A percentile compares a stretch with the other conserved stretches of the same genome.
Evolutionary conservation across 2,113 vertebrate genomes (phyloP).

Genomic region (Phaethon lepturus): DNA sequence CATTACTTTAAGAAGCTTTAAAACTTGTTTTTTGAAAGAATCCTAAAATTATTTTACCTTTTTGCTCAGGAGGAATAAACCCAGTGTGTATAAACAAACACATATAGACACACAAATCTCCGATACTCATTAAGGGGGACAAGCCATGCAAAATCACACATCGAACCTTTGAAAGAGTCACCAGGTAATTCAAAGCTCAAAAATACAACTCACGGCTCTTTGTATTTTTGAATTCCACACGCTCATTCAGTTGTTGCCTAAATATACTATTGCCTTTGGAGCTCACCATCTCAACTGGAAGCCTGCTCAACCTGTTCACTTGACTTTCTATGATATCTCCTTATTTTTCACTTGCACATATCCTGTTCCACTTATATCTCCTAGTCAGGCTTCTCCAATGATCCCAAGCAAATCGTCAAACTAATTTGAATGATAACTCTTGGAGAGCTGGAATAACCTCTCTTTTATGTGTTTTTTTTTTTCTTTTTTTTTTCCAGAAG

Average conservation of each 20-base stretch:
- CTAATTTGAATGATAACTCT: constrained; percentile 62
- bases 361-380: constrained; percentile 23
- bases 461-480: not conserved
- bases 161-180: not conserved
- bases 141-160: not conserved
- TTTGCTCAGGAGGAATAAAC: not conserved
- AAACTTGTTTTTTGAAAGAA: not conserved
- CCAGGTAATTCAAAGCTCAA: not conserved
- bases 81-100: not conserved
- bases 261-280: not conserved
- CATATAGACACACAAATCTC: not conserved
- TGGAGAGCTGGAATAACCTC: constrained; percentile 1
- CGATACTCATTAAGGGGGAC: not conserved
- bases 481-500: not conserved
- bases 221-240: not conserved
- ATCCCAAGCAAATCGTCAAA: constrained; percentile 55
- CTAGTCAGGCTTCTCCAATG: constrained; percentile 42
- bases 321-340: not conserved
- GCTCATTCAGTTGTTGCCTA: constrained; percentile 11
- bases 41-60: not conserved
- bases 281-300: not conserved
- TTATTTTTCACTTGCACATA: constrained; percentile 28
- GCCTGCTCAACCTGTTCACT: constrained; percentile 24
- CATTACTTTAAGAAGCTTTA: not conserved
- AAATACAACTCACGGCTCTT: not conserved